Percentiles rank a stretch among this genome's conserved stretches.
Conservation (phyloP, 1,140 invertebrate genomes). For the Ceratina australensis region DNA sequence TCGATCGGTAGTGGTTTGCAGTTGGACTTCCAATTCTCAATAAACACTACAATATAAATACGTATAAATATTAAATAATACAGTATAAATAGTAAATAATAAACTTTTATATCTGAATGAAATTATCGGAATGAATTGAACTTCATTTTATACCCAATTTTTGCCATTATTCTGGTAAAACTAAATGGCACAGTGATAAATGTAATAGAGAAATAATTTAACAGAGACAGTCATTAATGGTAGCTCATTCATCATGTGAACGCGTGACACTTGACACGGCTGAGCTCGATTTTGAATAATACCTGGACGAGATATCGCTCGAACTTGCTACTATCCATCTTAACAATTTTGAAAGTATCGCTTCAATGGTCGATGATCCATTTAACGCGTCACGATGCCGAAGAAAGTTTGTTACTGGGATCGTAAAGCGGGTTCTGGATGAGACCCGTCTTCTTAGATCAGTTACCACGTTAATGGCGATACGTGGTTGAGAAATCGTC, state of each 20-base stretch:
- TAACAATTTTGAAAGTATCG: slow-evolving; percentile 8
- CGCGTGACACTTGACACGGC: not conserved
- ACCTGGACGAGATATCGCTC: not conserved
- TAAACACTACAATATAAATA: too few relatives aligned
- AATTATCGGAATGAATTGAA: too few relatives aligned
- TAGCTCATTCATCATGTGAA: not conserved
- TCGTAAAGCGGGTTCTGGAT: not conserved
- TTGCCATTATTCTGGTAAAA: too few relatives aligned
- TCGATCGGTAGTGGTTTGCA: too few relatives aligned
- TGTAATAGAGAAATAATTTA: too few relatives aligned
- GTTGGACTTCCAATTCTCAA: too few relatives aligned
- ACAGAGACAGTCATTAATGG: too few relatives aligned
- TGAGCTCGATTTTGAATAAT: slow-evolving; percentile 4
- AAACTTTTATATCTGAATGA: too few relatives aligned
- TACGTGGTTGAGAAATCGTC: not conserved
- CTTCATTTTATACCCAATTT: too few relatives aligned
- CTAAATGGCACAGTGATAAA: too few relatives aligned
- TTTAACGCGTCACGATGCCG: slow-evolving; percentile 1
- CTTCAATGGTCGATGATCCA: slow-evolving; percentile 6
- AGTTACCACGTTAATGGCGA: not conserved
- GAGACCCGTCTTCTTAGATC: not conserved
- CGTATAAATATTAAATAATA: too few relatives aligned
- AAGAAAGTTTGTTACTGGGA: not conserved
- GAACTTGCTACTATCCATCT: slow-evolving; percentile 8
- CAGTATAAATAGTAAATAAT: too few relatives aligned